Percentiles rank a stretch among this genome's conserved stretches.
Conservation (phyloP, 2,797 vertebrate species). For the Saxicola maurus region DNA sequence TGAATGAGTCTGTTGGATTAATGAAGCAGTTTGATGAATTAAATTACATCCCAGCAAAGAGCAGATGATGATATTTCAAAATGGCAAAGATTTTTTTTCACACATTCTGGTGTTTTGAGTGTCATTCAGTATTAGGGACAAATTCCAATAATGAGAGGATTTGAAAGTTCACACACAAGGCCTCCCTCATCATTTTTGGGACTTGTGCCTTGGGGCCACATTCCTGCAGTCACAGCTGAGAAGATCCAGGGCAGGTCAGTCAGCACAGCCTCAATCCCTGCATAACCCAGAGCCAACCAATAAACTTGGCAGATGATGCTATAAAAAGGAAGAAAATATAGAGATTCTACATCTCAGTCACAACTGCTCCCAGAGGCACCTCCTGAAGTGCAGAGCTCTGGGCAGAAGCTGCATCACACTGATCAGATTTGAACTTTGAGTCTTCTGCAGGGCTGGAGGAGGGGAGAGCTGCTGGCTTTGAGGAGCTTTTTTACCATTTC, state of each 20-base stretch:
- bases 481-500: neutral
- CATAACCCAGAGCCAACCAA: neutral
- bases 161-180: neutral
- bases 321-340: neutral
- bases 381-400: neutral
- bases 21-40: constrained; percentile 55
- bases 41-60: constrained; percentile 27
- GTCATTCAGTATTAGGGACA: neutral
- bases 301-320: neutral
- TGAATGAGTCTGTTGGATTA: constrained; percentile 48
- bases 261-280: neutral
- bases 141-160: neutral
- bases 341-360: neutral
- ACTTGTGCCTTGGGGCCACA: neutral
- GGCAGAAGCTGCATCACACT: neutral
- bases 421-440: neutral
- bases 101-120: neutral
- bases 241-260: neutral
- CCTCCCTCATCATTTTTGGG: neutral
- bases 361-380: neutral
- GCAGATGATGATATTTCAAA: constrained; percentile 14
- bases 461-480: neutral
- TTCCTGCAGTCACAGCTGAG: neutral
- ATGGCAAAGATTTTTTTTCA: neutral
- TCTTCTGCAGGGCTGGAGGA: neutral